Evolutionary conservation across 2,888 invertebrate species (phyloP), one percentile per base, ranked within the genome.

Genomic region (Mythimna loreyi): DNA sequence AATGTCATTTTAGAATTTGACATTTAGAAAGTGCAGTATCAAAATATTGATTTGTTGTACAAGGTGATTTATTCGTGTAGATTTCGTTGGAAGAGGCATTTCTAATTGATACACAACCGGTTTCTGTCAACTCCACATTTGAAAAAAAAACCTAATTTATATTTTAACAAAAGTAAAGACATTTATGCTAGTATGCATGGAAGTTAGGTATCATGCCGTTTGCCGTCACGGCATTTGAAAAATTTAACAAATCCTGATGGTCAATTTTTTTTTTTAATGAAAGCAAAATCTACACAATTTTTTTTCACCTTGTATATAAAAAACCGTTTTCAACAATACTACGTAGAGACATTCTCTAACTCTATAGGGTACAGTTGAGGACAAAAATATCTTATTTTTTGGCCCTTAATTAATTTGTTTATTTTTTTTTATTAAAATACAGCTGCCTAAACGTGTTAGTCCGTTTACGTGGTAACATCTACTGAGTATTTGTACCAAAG

Each of bases 401-500:
- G 79, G 81, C 81, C 81, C 84, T 85, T 82, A 78, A 79, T 72
- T 82, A 84, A 83, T 82, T 81, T 85, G 81, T 84, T 73, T 81
- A 65, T 58, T 70, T 77, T 68, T 49, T 74, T 50, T 64, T 58
- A 71, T 68, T 71, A 78, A 78, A 85, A 83, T 85, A 87, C 83
- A 92, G 91, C 91, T 91, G 92, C 92, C 90, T 89, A 84, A 83
- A 81, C 72, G 67, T 73, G 72, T 79, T 73, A 71, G 59, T 86
- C 82, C 81, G 81, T 85, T 83, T 88, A 86, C 80, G 87, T 89
- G 92, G 93, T 93, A 94, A 93, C 93, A 89, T 89, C 89, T 92
- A 93, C 90, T 92, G 94, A 95, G 94, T 94, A 94, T 95, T 95
- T 95, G 94, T 94, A 94, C 95, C 95, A 91, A 93, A 90, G 89